Evolutionary conservation across 30 jellyfish, hydroid and myxozoan species (phyloP).

Genomic region (Pseudorhiza aurosa): DNA sequence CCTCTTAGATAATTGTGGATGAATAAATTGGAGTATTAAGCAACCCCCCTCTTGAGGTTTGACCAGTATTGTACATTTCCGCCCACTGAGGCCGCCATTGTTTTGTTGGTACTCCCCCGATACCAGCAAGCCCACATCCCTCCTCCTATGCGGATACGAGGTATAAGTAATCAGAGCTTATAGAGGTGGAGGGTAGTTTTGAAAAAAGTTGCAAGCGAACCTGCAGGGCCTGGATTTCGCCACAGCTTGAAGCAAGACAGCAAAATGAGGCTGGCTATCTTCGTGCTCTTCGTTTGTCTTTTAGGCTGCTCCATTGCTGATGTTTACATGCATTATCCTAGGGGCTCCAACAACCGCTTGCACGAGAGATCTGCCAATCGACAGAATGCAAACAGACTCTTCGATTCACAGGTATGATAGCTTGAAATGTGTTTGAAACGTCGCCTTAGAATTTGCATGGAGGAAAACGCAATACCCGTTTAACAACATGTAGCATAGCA

Average conservation of each 20-base stretch:
- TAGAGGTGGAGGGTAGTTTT: too few relatives aligned
- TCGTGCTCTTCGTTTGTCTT: slow-evolving; percentile 14
- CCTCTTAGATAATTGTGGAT: too few relatives aligned
- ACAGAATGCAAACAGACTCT: slow-evolving; percentile 81
- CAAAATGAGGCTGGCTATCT: slow-evolving; percentile 3
- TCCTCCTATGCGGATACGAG: not conserved
- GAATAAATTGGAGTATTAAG: not conserved
- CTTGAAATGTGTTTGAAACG: too few relatives aligned
- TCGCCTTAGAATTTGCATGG: too few relatives aligned
- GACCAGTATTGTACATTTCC: not conserved
- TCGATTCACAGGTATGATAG: slow-evolving; percentile 90
- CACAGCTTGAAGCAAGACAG: not conserved
- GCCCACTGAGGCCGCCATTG: too few relatives aligned
- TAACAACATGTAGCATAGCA: too few relatives aligned
- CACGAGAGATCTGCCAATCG: slow-evolving; percentile 91
- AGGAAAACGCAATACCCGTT: too few relatives aligned
- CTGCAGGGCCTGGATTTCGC: too few relatives aligned
- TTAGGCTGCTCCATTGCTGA: slow-evolving; percentile 55
- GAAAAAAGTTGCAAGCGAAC: too few relatives aligned
- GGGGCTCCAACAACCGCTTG: slow-evolving; percentile 96
- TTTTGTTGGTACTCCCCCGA: too few relatives aligned
- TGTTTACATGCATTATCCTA: slow-evolving; percentile 84
- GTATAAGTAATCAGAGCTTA: not conserved
- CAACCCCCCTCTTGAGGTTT: not conserved
- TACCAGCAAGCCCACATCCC: not conserved